Percentiles rank a stretch among this genome's conserved stretches.
Evolutionary conservation across 2,113 vertebrate genomes (phyloP).

Genomic region (Manacus vitellinus): DNA sequence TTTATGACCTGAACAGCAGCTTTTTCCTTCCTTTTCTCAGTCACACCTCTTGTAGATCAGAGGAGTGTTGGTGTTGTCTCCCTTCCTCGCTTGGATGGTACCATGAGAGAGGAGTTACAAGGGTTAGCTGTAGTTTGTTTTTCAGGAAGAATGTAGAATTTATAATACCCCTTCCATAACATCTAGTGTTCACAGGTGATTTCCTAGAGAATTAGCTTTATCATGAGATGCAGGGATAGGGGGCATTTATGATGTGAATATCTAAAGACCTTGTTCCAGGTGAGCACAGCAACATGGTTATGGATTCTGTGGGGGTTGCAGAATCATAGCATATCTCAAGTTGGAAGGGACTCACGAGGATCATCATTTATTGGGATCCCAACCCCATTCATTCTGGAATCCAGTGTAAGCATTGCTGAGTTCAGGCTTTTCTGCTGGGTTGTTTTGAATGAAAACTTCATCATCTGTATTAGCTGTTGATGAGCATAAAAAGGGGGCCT

Average conservation of each 20-base stretch:
- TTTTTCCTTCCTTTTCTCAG: not conserved
- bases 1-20: not conserved
- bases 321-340: not conserved
- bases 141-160: not conserved
- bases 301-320: not conserved
- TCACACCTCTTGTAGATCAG: rapidly evolving
- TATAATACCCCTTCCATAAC: not conserved
- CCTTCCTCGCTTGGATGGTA: not conserved
- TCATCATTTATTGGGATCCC: not conserved
- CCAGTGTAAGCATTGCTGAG: not conserved
- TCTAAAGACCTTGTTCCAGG: not conserved
- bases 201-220: not conserved
- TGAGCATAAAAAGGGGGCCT: not conserved
- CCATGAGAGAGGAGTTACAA: not conserved
- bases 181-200: not conserved
- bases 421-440: not conserved
- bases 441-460: not conserved
- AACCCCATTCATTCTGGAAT: not conserved
- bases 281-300: rapidly evolving
- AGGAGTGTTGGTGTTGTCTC: not conserved
- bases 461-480: not conserved
- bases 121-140: not conserved
- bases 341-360: not conserved
- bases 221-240: not conserved
- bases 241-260: rapidly evolving